Evolutionary conservation across 2,797 vertebrate genomes (phyloP).

Genomic region (Sciurus carolinensis): DNA sequence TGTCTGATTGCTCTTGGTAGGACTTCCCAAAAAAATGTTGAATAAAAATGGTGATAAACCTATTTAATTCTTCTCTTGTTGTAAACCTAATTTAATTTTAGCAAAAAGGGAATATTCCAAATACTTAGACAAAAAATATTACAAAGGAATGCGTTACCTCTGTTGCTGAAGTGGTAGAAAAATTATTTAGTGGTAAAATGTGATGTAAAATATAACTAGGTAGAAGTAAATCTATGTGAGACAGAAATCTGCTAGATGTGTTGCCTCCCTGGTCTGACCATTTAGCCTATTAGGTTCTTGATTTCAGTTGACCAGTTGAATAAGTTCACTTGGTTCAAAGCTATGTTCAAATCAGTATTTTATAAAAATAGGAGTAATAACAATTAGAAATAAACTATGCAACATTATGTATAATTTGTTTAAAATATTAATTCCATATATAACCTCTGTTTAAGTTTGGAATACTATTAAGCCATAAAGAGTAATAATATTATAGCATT

Average conservation of each 20-base stretch:
- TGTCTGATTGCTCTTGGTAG: not conserved
- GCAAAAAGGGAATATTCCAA: not conserved
- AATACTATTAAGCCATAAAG: not conserved
- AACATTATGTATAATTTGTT: not conserved
- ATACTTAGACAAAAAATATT: not conserved
- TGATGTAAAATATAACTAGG: not conserved
- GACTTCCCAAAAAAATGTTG: not conserved
- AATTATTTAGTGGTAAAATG: not conserved
- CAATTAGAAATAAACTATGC: not conserved
- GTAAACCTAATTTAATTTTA: not conserved
- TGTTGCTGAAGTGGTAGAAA: not conserved
- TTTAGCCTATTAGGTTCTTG: not conserved
- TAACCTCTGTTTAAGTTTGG: not conserved
- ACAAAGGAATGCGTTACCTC: not conserved
- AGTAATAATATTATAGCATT: no score
- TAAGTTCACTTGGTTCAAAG: not conserved
- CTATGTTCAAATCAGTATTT: not conserved
- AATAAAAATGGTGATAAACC: not conserved
- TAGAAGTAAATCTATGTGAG: not conserved
- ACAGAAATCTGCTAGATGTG: not conserved
- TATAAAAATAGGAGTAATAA: not conserved
- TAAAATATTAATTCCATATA: not conserved
- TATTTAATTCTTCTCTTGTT: not conserved
- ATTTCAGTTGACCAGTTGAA: not conserved
- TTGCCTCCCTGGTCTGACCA: not conserved